Base-by-base conservation (phyloP, 2,797 vertebrate species). In the Hippopotamyrus pictus region DNA sequence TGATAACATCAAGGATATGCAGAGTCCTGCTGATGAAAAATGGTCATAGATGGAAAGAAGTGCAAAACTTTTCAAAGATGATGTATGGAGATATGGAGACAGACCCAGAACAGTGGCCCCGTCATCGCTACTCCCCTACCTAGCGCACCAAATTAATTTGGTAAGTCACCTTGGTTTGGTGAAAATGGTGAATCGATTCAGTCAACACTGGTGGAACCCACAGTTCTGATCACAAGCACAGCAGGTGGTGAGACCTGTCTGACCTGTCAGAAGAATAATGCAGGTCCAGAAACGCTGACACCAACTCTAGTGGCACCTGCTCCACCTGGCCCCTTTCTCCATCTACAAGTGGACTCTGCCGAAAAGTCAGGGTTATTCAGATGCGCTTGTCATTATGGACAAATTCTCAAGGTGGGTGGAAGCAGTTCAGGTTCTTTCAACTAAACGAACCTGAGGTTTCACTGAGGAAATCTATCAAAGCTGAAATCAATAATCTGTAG, bases 371-470 rank as follows among this genome's bases (percentile, higher is more conserved):
- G 22, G 8, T n/a, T 69, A 4, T 22, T 22, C 3, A 22, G 22
- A 69, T 69, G 62, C 29, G 9, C 22, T 29, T 69, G 62, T 69
- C n/a, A 69, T 69, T n/a, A 3, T 69, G 62, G 62, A 69, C 62
- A 69, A 69, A 22, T 88, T 88, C 51, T 57, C 86, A 12, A 37
- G 37, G 17, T 88, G 86, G 86, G 54, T 88, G 22, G 86, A 65
- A 88, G 86, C 51, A 29, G 11, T 59, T n/a, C 86, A 41, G 41
- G 41, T 41, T 41, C 41, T 41, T 41, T 41, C 41, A 41, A 41
- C 3, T 41, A 41, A 41, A 41, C 4, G 41, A 41, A 41, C 41
- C 41, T 41, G 41, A 41, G 41, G 41, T 41, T 41, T 41, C 41
- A 5, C 41, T 41, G 4, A 41, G 41, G 41, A 41, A 41, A 41